Conservation (phyloP, 2,113 vertebrate genomes). For the Cinclus cinclus region DNA sequence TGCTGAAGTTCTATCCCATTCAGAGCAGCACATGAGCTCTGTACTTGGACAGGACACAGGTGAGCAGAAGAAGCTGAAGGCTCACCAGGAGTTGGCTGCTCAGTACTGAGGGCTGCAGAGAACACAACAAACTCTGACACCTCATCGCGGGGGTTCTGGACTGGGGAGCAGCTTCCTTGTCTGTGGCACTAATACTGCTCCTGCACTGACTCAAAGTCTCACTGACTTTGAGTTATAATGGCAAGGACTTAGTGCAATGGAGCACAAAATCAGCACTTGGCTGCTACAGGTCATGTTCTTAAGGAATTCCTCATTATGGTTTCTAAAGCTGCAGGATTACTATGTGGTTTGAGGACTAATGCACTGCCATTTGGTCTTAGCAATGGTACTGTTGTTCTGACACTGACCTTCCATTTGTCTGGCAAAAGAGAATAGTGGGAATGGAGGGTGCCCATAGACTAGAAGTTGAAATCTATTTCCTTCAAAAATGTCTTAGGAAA, state of each 20-base stretch:
- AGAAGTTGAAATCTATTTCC: not conserved
- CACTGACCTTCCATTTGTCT: not conserved
- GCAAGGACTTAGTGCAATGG: accelerated
- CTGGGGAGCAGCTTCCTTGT: not conserved
- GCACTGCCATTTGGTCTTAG: not conserved
- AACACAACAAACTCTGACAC: not conserved
- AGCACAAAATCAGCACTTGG: not conserved
- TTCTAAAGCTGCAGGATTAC: not conserved
- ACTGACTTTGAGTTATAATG: not conserved
- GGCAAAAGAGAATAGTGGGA: not conserved
- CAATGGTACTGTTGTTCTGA: not conserved
- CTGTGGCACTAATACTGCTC: not conserved
- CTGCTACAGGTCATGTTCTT: not conserved
- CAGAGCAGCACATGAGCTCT: not conserved
- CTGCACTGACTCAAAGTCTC: not conserved
- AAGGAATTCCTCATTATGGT: not conserved
- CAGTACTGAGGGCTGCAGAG: not conserved
- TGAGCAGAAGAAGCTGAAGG: not conserved
- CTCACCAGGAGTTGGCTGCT: not conserved
- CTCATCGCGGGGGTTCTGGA: not conserved
- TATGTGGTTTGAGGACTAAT: not conserved
- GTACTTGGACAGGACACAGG: no score
- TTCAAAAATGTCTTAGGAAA: not conserved
- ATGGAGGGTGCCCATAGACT: not conserved
- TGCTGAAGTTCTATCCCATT: not conserved